These are phyloP conservation scores for Phymorhynchus buccinoides DNA, from an alignment of 1,140 invertebrate genomes.

Conservation along the genomic window DNA sequence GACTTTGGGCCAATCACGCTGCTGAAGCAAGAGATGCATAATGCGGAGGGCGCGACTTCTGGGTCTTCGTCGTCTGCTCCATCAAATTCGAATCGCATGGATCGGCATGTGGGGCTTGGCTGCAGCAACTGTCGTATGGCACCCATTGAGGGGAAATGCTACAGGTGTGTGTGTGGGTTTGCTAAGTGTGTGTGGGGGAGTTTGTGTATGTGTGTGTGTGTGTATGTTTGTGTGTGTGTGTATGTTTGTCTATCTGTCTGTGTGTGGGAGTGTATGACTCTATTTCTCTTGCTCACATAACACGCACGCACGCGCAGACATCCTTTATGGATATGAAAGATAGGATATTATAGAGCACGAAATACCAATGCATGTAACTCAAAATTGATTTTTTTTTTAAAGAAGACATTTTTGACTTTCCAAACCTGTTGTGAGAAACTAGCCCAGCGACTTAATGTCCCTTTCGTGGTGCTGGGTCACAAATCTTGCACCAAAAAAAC, in stretches of 20 bases:
- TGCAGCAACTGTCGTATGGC: conserved; percentile 66
- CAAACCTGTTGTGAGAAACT: too few species aligned
- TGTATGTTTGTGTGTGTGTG: neutral
- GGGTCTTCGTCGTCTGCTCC: conserved; percentile 25
- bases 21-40: conserved; percentile 68
- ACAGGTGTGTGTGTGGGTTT: conserved; percentile 61
- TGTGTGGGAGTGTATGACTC: neutral
- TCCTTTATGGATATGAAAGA: too few species aligned
- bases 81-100: conserved; percentile 51
- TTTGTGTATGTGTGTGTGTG: neutral
- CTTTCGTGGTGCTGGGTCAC: too few species aligned
- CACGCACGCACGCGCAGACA: too few species aligned
- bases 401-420: too few species aligned
- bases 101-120: conserved; percentile 64
- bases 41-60: conserved; percentile 54
- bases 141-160: conserved; percentile 74
- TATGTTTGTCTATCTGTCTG: neutral
- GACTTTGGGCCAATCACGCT: conserved; percentile 72
- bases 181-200: neutral
- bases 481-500: too few species aligned
- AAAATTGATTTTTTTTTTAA: too few species aligned
- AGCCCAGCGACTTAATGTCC: too few species aligned
- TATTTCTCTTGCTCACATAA: conserved; percentile 1
- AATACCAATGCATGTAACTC: too few species aligned
- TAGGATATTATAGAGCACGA: too few species aligned